Percentiles rank a stretch among this genome's conserved stretches.
These are phyloP conservation scores for Entomyzon cyanotis DNA, from an alignment of 2,113 vertebrate genomes.

Conservation along the genomic window DNA sequence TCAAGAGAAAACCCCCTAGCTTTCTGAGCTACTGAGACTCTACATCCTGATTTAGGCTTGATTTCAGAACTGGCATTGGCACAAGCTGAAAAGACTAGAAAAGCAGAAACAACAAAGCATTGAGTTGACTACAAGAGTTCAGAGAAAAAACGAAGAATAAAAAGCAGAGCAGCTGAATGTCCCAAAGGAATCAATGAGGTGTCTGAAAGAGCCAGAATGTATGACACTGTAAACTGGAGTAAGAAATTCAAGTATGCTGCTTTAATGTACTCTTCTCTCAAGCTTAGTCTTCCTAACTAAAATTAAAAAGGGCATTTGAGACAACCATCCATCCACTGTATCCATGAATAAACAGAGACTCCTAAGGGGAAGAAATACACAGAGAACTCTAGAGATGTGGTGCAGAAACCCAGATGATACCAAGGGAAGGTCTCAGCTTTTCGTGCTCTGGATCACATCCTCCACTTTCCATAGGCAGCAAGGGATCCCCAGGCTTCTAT, in stretches of 20 bases:
- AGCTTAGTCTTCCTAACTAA: background rate
- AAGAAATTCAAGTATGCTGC: background rate
- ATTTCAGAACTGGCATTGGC: background rate
- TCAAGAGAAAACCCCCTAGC: background rate
- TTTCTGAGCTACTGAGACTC: background rate
- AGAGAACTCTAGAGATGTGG: background rate
- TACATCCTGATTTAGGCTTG: background rate
- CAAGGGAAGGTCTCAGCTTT: background rate
- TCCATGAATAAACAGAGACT: background rate
- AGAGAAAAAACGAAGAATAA: background rate
- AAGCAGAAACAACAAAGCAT: background rate
- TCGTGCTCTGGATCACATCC: background rate
- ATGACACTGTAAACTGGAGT: background rate
- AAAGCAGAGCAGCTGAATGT: background rate
- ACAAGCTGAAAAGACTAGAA: background rate
- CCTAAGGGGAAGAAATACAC: background rate
- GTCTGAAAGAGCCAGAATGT: background rate
- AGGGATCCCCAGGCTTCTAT: background rate
- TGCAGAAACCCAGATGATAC: background rate
- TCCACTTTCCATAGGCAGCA: background rate
- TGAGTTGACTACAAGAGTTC: background rate
- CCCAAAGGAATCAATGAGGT: background rate
- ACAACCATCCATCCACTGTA: background rate
- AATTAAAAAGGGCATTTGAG: background rate
- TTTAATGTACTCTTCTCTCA: background rate